These are phyloP conservation scores for Sinocyclocheilus maitianheensis DNA, from an alignment of 2,113 vertebrate genomes.

Conservation along the genomic window DNA sequence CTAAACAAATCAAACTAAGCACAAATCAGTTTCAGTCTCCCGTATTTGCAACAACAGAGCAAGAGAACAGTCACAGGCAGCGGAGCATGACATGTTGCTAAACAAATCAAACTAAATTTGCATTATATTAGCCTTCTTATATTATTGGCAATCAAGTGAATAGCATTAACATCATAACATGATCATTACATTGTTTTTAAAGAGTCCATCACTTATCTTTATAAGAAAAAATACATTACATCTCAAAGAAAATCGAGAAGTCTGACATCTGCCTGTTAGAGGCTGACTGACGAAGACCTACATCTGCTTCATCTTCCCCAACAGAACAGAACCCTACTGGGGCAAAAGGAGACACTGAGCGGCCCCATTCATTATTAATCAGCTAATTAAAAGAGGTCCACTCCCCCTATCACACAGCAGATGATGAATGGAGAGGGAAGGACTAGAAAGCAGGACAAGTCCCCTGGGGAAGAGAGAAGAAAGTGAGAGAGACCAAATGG, in stretches of 20 bases:
- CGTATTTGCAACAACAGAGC: background rate
- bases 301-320: conserved; percentile 12
- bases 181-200: no score
- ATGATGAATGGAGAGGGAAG: conserved; percentile 53
- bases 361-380: conserved; percentile 56
- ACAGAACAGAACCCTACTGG: conserved; percentile 19
- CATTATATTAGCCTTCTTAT: background rate
- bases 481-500: conserved; percentile 1
- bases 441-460: conserved; percentile 54
- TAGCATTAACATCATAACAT: background rate
- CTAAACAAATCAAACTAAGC: no score
- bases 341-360: conserved; percentile 22
- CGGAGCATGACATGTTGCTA: background rate
- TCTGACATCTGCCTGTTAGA: background rate
- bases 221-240: background rate
- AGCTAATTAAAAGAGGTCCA: conserved; percentile 56
- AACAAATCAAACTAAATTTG: background rate
- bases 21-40: background rate
- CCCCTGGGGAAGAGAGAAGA: conserved; percentile 29
- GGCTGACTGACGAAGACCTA: conserved; percentile 1
- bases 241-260: background rate
- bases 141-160: background rate
- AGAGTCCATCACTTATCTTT: background rate
- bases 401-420: conserved; percentile 51
- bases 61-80: background rate